Conservation (phyloP, 2,797 vertebrate genomes). For the Cossypha polioptera region DNA sequence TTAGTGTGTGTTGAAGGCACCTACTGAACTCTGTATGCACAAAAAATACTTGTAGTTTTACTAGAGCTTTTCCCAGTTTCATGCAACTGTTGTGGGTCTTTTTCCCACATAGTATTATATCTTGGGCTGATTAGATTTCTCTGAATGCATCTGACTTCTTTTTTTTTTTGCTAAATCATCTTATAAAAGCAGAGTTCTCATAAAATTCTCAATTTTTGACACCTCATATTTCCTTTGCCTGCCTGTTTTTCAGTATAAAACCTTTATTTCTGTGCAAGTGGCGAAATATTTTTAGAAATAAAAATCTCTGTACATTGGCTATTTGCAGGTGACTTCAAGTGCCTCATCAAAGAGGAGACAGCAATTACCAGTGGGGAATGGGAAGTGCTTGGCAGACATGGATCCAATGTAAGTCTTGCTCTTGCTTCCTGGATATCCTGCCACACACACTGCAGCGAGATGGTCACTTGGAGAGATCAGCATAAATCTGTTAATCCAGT, state of each 20-base stretch:
- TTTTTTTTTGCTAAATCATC: background rate
- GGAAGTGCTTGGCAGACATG: slow-evolving; percentile 83
- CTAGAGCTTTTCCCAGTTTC: background rate
- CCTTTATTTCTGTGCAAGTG: background rate
- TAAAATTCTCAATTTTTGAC: background rate
- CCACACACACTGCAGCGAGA: background rate
- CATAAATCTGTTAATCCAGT: background rate
- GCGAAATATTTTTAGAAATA: background rate
- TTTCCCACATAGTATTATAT: background rate
- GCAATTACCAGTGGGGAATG: slow-evolving; percentile 81
- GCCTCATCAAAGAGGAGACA: slow-evolving; percentile 79
- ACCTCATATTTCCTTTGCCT: background rate
- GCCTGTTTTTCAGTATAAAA: background rate
- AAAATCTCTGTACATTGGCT: background rate
- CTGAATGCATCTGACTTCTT: background rate
- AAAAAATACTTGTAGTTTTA: background rate
- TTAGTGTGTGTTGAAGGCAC: background rate
- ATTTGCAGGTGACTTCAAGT: slow-evolving; percentile 80
- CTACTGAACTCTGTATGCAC: background rate
- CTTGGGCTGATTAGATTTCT: background rate
- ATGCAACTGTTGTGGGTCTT: background rate
- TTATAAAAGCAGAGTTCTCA: background rate
- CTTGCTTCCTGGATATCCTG: background rate
- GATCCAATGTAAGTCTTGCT: slow-evolving; percentile 77
- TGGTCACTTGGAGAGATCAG: background rate